Base-by-base conservation (phyloP, 2,797 vertebrate species). In the Atherinosoma microstoma region DNA sequence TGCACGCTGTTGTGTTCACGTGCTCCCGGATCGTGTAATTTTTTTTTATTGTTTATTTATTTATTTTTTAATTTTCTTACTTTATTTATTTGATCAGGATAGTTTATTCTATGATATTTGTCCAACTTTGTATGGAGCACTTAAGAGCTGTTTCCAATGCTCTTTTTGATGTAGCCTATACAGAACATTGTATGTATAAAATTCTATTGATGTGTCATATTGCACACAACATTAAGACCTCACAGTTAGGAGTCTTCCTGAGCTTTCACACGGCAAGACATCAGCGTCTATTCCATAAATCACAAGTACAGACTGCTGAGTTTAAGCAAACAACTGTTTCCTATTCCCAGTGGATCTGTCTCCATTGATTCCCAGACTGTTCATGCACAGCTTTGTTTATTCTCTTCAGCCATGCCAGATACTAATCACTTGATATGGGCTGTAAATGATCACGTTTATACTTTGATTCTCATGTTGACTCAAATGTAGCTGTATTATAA, bases 121-220 rank as follows among this genome's bases (percentile, higher is more conserved):
- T 6, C 42, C 51, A 54, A 54, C 51, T 54, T 27, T 29, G 12
- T 10, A 29, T 27, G 51, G 24, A 6, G 8, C 10, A 27, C 10
- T 11, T 54, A 54, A 71, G 76, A 78, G 75, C 45, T 51, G 54
- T 86, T 59, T 78, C 70, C 78, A 76, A 73, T 65, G 73, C 78
- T 58, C 73, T 73, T 73, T 69, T 78, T 58, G 36, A 58, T 36
- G 67, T 80, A 83, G 12, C 36, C 36, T 82, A 77, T 61, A 78
- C 69, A 2, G 22, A 82, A 64, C 71, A 62, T 27, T 75, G 66
- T 83, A 68, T 87, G 64, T 82, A 71, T 93, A 88, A 70, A 87
- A 92, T 78, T 63, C 47, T 49, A 91, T 87, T 64, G 88, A 93
- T 92, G 75, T 74, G 54, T 73, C 68, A 76, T 78, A 73, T 51